Conservation (phyloP, 2,888 invertebrate genomes). For the Meganola albula region DNA sequence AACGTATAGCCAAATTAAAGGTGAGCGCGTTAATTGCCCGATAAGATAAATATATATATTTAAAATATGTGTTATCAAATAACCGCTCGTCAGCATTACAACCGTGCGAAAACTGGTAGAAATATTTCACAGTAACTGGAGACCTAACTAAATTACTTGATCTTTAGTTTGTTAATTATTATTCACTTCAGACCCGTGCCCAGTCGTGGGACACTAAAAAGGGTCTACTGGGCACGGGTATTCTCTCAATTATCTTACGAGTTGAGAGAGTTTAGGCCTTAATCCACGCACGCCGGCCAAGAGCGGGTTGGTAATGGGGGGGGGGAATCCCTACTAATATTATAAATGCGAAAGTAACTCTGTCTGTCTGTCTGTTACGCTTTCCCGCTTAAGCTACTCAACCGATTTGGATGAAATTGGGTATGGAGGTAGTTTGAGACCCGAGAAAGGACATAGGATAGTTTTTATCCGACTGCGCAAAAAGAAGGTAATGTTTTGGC, state of each 20-base stretch:
- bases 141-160: conserved; percentile 9
- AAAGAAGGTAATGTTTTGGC: no score
- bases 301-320: neutral
- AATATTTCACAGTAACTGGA: conserved; percentile 42
- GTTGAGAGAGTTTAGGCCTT: no score
- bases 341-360: neutral
- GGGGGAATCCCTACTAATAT: neutral
- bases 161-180: conserved; percentile 8
- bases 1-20: no score
- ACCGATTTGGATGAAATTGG: neutral
- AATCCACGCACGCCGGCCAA: no score
- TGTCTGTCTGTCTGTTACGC: neutral
- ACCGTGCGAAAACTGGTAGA: conserved; percentile 37
- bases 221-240: no score
- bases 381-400: neutral
- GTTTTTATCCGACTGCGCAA: no score
- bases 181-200: no score
- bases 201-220: no score
- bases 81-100: conserved; percentile 7
- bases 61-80: conserved; percentile 21
- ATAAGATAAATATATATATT: no score
- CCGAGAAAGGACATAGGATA: neutral
- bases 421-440: neutral
- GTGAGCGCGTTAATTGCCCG: no score
- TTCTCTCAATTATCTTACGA: no score